Percentiles rank a stretch among this genome's conserved stretches.
These are phyloP conservation scores for Echinops telfairi DNA, from an alignment of 2,113 vertebrate genomes.

Conservation along the genomic window DNA sequence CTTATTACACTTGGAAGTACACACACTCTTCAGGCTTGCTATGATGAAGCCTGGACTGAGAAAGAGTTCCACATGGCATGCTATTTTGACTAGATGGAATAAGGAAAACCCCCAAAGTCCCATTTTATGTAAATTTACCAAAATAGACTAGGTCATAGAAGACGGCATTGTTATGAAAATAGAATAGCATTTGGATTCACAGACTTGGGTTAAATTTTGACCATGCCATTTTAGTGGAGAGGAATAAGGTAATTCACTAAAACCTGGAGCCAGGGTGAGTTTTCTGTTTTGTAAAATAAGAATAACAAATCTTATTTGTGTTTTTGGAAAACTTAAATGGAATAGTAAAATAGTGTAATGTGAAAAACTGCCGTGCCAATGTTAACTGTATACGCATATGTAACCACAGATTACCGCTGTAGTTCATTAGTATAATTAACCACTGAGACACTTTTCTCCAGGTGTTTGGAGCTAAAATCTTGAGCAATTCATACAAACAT, in stretches of 20 bases:
- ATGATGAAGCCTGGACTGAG: background rate
- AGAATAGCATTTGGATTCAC: background rate
- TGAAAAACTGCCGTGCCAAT: background rate
- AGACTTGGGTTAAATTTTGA: background rate
- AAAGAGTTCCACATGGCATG: background rate
- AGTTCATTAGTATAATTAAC: background rate
- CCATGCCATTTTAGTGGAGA: background rate
- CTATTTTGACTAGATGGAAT: conserved; percentile 1
- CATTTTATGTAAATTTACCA: conserved; percentile 32
- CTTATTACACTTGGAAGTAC: background rate
- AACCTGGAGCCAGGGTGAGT: background rate
- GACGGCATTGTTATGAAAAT: conserved; percentile 10
- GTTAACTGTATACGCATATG: conserved; percentile 4
- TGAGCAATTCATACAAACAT: background rate
- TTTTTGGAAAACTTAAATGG: conserved; percentile 25
- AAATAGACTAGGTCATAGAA: background rate
- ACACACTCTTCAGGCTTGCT: background rate
- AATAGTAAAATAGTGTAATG: background rate
- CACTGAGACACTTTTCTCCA: background rate
- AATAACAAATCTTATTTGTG: background rate
- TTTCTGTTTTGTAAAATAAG: background rate
- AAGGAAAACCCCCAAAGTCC: conserved; percentile 26
- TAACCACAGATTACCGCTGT: conserved; percentile 17
- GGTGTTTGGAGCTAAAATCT: background rate
- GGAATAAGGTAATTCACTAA: background rate